Percentiles rank a stretch among this genome's conserved stretches.
These are phyloP conservation scores for Loxodonta africana DNA, from an alignment of 2,113 vertebrate species.

Conservation along the genomic window DNA sequence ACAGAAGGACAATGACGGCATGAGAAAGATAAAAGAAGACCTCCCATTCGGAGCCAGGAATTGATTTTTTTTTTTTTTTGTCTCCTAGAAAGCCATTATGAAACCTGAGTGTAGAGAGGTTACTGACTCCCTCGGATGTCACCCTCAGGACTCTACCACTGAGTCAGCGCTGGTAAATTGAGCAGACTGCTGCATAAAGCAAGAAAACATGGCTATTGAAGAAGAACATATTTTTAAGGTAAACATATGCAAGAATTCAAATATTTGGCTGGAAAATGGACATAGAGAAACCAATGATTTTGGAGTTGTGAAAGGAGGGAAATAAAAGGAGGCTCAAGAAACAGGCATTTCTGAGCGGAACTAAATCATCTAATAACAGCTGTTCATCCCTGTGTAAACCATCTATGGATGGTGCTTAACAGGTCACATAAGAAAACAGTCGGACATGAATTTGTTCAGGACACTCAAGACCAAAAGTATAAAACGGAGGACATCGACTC, in stretches of 20 bases:
- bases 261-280: background rate
- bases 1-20: conserved; percentile 20
- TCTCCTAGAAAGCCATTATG: conserved; percentile 44
- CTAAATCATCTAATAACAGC: background rate
- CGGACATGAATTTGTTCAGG: background rate
- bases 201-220: background rate
- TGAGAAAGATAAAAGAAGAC: conserved; percentile 66
- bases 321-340: background rate
- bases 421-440: background rate
- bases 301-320: background rate
- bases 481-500: background rate
- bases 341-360: background rate
- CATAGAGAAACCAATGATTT: background rate
- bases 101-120: conserved; percentile 20
- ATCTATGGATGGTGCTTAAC: background rate
- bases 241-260: background rate
- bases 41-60: conserved; percentile 7
- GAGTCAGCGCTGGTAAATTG: background rate
- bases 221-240: background rate
- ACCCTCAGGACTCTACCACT: background rate
- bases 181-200: background rate
- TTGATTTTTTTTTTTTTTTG: conserved; percentile 56
- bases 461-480: background rate
- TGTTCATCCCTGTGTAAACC: background rate
- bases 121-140: background rate